These are phyloP conservation scores for Pleuronectes platessa DNA, from an alignment of 2,113 vertebrate species.

Conservation along the genomic window DNA sequence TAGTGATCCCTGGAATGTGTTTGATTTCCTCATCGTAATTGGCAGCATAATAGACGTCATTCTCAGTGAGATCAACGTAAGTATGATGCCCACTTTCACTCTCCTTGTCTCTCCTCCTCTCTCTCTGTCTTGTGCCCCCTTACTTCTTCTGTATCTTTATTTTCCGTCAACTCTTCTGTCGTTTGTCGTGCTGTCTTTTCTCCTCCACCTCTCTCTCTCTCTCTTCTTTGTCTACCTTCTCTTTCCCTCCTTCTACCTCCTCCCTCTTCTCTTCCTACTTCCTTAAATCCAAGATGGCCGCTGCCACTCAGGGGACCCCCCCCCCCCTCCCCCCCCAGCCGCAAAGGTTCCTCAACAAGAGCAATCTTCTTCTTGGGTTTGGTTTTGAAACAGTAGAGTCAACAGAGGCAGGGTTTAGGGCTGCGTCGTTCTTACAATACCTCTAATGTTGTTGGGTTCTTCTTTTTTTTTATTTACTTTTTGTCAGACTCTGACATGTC, in stretches of 20 bases:
- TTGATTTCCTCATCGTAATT: slow-evolving; percentile 99
- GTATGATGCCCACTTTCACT: slow-evolving; percentile 87
- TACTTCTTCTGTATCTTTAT: slow-evolving; percentile 59
- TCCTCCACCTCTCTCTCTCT: slow-evolving; percentile 45
- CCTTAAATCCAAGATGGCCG: slow-evolving; percentile 73
- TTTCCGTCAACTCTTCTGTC: slow-evolving; percentile 60
- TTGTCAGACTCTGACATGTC: slow-evolving; percentile 64
- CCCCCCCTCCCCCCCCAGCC: slow-evolving; percentile 8
- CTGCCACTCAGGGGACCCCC: slow-evolving; percentile 51
- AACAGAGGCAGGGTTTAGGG: slow-evolving; percentile 61
- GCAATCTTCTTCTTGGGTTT: slow-evolving; percentile 46
- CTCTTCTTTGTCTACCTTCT: slow-evolving; percentile 18
- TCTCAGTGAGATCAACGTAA: slow-evolving; percentile 98
- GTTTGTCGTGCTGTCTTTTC: slow-evolving; percentile 66
- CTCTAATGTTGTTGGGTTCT: slow-evolving; percentile 54
- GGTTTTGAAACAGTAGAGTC: slow-evolving; percentile 18
- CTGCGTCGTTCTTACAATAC: slow-evolving; percentile 43
- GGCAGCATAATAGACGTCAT: slow-evolving; percentile 99
- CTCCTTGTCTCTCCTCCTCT: slow-evolving; percentile 73
- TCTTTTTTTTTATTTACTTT: slow-evolving; percentile 2
- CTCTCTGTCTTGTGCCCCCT: slow-evolving; percentile 72
- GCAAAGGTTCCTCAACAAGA: slow-evolving; percentile 41
- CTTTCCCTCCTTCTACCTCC: slow-evolving; percentile 18
- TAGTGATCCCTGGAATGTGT: slow-evolving; percentile 98
- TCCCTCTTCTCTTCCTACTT: slow-evolving; percentile 39